Conservation (phyloP, 2,113 vertebrate genomes). For the Canis aureus region DNA sequence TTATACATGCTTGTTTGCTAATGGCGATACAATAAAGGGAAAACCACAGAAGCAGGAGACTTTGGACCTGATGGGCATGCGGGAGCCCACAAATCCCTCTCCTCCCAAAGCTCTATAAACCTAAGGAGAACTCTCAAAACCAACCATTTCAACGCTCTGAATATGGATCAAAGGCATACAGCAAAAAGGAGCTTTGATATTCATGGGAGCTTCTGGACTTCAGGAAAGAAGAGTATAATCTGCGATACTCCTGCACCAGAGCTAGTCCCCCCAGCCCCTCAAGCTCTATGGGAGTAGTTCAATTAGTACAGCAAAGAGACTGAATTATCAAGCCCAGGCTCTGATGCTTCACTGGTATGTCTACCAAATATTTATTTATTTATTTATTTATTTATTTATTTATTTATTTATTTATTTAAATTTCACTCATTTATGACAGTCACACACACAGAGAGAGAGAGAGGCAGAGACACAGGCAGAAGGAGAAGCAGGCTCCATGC, state of each 20-base stretch:
- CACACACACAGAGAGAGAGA: too few species aligned
- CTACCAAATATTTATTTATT: not conserved
- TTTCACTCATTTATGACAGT: too few species aligned
- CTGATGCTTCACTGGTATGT: not conserved
- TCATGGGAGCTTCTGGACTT: not conserved
- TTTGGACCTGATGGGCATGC: rapidly evolving
- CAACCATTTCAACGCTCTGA: not conserved
- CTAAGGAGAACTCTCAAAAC: not conserved
- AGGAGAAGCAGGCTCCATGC: too few species aligned
- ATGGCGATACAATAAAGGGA: not conserved
- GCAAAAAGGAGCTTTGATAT: not conserved
- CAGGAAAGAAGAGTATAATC: not conserved
- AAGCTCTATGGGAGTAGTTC: not conserved
- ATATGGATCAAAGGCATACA: not conserved
- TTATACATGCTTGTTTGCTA: not conserved
- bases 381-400: too few species aligned
- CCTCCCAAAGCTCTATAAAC: not conserved
- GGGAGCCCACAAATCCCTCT: not conserved
- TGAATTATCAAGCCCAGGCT: not conserved
- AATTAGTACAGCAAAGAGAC: not conserved
- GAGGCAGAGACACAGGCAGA: too few species aligned
- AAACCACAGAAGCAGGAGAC: not conserved
- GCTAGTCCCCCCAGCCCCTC: not conserved
- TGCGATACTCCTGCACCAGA: too few species aligned
- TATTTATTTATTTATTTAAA: too few species aligned